These are phyloP conservation scores for Apotomis betuletana DNA, from an alignment of 2,888 invertebrate genomes.

Conservation along the genomic window DNA sequence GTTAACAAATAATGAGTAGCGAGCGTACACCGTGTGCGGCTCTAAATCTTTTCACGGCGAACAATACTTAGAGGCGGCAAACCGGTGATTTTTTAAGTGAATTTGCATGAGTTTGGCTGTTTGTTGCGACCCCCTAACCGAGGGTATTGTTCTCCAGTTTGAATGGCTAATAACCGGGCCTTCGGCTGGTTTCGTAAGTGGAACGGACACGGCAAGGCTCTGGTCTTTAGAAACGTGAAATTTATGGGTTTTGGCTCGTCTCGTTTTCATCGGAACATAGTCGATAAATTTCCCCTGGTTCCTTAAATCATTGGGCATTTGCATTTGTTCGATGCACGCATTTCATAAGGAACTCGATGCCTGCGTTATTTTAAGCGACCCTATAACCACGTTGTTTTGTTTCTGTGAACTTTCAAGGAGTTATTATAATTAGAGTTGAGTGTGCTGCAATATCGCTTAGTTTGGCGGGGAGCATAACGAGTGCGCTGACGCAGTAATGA, in stretches of 20 bases:
- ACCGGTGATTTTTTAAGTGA: constrained; percentile 67
- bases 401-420: constrained; percentile 1
- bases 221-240: constrained; percentile 61
- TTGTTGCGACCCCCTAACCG: constrained; percentile 67
- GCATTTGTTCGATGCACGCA: constrained; percentile 17
- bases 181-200: constrained; percentile 72
- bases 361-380: constrained; percentile 4
- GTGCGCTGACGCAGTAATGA: constrained; percentile 31
- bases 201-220: constrained; percentile 59
- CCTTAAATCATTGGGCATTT: constrained; percentile 30
- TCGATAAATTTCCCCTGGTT: constrained; percentile 29
- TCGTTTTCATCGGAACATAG: constrained; percentile 33
- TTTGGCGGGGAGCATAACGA: constrained; percentile 24
- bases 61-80: constrained; percentile 64
- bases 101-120: constrained; percentile 70
- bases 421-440: constrained; percentile 1
- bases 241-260: constrained; percentile 58
- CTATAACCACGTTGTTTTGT: background rate
- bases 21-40: constrained; percentile 51
- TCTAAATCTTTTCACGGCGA: constrained; percentile 62
- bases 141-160: constrained; percentile 73
- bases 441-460: constrained; percentile 22
- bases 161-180: constrained; percentile 72
- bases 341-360: constrained; percentile 2
- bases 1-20: constrained; percentile 27